Evolutionary conservation across 2,797 vertebrate species (phyloP).

Genomic region (Notolabrus celidotus): DNA sequence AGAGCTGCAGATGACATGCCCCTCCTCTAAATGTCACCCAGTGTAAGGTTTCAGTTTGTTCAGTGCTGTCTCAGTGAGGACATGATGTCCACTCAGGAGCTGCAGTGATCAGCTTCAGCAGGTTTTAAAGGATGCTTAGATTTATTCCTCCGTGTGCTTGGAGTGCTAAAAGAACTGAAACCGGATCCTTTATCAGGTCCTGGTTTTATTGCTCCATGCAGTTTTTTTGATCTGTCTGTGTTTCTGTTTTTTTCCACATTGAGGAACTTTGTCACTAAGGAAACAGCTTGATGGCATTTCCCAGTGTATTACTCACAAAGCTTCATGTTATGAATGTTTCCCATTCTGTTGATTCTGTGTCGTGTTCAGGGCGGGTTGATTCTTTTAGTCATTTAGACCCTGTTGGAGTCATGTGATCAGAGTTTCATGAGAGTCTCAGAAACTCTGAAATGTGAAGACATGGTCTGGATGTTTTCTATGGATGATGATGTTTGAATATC

Average conservation of each 20-base stretch:
- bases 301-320: conserved; percentile 38
- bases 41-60: too few species aligned
- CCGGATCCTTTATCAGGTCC: too few species aligned
- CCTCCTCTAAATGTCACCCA: too few species aligned
- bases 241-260: conserved; percentile 12
- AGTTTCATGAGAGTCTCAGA: neutral
- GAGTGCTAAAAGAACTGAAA: too few species aligned
- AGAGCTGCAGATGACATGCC: too few species aligned
- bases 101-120: too few species aligned
- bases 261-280: conserved; percentile 31
- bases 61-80: too few species aligned
- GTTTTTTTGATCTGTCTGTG: neutral
- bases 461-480: neutral
- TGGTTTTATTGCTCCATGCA: too few species aligned
- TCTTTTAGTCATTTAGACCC: neutral
- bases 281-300: conserved; percentile 34
- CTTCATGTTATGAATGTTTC: neutral
- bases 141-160: too few species aligned
- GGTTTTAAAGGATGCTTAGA: too few species aligned
- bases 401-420: neutral
- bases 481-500: neutral
- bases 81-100: too few species aligned
- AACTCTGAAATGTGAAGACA: neutral
- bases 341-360: neutral
- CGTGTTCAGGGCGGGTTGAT: neutral